Base-by-base conservation (phyloP, 2,888 invertebrate genomes). In the Ophion obscuratus region DNA sequence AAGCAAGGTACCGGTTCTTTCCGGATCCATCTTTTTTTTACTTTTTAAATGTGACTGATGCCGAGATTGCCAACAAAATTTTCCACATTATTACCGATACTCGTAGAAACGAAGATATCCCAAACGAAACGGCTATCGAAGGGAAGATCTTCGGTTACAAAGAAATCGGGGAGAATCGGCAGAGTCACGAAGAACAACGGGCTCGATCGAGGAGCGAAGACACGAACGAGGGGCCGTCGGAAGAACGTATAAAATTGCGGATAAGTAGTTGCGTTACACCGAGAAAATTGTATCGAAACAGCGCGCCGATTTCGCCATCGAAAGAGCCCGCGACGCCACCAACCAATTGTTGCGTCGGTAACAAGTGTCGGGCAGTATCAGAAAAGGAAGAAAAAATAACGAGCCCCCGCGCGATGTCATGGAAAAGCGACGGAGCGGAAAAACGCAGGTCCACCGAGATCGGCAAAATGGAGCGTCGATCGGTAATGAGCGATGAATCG, bases 251-350 rank as follows among this genome's bases (percentile, higher is more conserved):
- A 7, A 68, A 81, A 61, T 36, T 70, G 36, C 77, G 74, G 10
- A 77, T 57, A 36, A 74, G 67, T 3, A 20, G 14, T 57, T 81
- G 36, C 31, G 24, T 11, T 0, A 59, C 70, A 11, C 40, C 84
- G 64, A 81, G 20, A 17, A 84, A 84, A 78, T 75, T 81, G 61
- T 71, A 71, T 27, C 74, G 81, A 11, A 81, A 79, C 27, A 78
- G 74, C 71, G 81, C 75, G 31, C 27, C 40, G 62, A 64, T 47
- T 17, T 53, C 20, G 53, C n/a, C 10, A 36, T n/a, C 57, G 14
- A 20, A 17, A 1, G 36, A 66, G 24, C n/a, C 77, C 11, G n/a
- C 47, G 20, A 27, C 11, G 14, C 31, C 40, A 20, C 44, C 44
- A 5, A 10, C 27, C 57, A 57, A 57, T 75, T 64, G 11, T n/a